A percentile compares a stretch with the other conserved stretches of the same genome.
Evolutionary conservation across 2,888 invertebrate species (phyloP).

Genomic region (Xestobium rufovillosum): DNA sequence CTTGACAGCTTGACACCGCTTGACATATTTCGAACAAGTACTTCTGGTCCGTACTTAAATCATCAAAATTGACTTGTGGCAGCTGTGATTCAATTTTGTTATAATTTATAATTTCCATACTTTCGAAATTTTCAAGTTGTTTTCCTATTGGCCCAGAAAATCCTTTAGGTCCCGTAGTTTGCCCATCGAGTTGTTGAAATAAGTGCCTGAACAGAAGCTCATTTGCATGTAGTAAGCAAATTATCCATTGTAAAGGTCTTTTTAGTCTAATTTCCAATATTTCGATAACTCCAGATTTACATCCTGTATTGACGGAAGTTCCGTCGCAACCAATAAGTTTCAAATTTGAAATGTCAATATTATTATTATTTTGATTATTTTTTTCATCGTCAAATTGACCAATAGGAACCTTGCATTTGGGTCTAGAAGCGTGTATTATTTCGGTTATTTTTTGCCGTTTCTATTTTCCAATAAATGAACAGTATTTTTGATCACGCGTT

Average conservation of each 20-base stretch:
- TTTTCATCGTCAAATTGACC: no score
- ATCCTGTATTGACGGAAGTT: no score
- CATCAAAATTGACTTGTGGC: neutral
- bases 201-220: no score
- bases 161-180: neutral
- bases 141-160: constrained; percentile 2
- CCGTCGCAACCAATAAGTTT: no score
- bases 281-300: constrained; percentile 9
- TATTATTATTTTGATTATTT: no score
- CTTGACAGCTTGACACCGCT: constrained; percentile 7
- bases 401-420: no score
- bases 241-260: constrained; percentile 12
- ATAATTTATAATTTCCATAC: neutral
- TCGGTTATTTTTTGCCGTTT: no score
- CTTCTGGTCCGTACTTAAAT: constrained; percentile 12
- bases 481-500: no score
- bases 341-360: no score
- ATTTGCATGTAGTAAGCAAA: constrained; percentile 7
- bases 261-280: constrained; percentile 8
- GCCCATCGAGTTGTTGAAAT: no score
- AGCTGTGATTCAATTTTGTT: neutral
- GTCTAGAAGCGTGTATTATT: no score
- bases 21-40: constrained; percentile 10
- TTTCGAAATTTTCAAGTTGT: constrained; percentile 1
- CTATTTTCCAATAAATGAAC: no score